Evolutionary conservation across 37 sponge, comb jelly and placozoan genomes (phyloP), one percentile per base, ranked within the genome.

Genomic region (Aplysina aerophoba): DNA sequence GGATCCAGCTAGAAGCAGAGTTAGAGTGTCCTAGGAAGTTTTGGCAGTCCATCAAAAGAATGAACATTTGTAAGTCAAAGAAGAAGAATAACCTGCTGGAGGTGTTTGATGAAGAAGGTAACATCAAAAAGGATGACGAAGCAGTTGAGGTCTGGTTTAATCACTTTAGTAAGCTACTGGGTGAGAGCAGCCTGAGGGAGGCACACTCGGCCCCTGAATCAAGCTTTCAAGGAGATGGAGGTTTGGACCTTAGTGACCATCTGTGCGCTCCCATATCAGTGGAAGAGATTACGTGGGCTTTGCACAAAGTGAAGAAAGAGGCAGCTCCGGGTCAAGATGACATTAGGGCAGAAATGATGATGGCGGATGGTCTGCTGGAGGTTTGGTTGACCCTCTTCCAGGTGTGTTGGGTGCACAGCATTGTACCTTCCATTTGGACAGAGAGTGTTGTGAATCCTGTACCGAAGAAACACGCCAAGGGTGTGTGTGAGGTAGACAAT

Each of bases 171-270:
- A 62, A 13, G 11, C 64, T 62, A 13, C 28, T 62, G 64, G 64
- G 64, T 62, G 64, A 62, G 28, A 62, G 64, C 64, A n/a, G n/a
- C 11, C 28, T 62, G 64, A 62, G 64, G 11, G 64, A 13, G 64
- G 28, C 12, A 6, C 3, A 62, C 11, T 6, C 12, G 11, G 28
- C 12, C 12, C 4, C 3, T 4, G 64, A 62, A 13, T 62, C 64
- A 28, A 13, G 11, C 64, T 11, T 14, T 62, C 4, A 11, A 6
- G 11, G 2, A 28, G 12, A 62, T 13, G 64, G 11, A 13, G 11
- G 24, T 11, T n/a, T 62, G 64, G 64, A 62, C 64, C 11, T 62
- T 14, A 62, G 64, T 27, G 28, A 11, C 64, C 28, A 13, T 14
- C 64, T 62, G 4, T n/a, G 64, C 28, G 24, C 64, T 13, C 64